Base-by-base conservation (phyloP, 2,888 invertebrate genomes). In the Candidula unifasciata region DNA sequence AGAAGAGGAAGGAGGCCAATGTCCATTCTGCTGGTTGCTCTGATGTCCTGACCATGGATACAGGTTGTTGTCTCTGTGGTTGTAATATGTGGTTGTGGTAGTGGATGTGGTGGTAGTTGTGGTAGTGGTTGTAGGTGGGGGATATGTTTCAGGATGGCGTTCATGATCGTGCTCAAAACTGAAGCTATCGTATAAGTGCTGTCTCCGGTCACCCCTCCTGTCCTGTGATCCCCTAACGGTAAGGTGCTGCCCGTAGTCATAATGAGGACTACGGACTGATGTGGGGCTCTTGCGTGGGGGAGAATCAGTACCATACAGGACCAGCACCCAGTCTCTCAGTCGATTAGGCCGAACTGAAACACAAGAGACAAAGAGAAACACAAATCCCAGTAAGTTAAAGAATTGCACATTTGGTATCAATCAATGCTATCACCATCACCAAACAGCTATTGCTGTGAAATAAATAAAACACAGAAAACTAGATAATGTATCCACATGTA, bases 251-350 rank as follows among this genome's bases (percentile, higher is more conserved):
- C 79, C 76, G 52, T 54, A 81, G 80, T 60, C 68, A 74, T 78
- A 81, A 52, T 66, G 33, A 37, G 86, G 79, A 69, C 85, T 87
- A 66, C 87, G 86, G 27, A 88, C 88, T 21, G 89, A 89, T 24
- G 89, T 89, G 64, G 89, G 89, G 57, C 89, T 88, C 77, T 89
- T 89, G 88, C 89, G 90, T 52, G 91, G 91, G 86, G 90, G 89
- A 44, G 89, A 88, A 80, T 91, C 96, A 85, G 98, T 98, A 90
- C 98, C 98, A 94, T 98, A 97, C 93, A 98, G 95, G 92, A 97
- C 96, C 93, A 98, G 95, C 87, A 97, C 97, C 98, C 98, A 98
- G 94, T 97, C 97, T 95, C 97, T 96, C 91, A 98, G 95, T 88
- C 96, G 96, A 86, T 97, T 97, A 84, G 89, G 87, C 37, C 89